Conservation (phyloP, 2,888 invertebrate genomes). For the Galerucella calmariensis region DNA sequence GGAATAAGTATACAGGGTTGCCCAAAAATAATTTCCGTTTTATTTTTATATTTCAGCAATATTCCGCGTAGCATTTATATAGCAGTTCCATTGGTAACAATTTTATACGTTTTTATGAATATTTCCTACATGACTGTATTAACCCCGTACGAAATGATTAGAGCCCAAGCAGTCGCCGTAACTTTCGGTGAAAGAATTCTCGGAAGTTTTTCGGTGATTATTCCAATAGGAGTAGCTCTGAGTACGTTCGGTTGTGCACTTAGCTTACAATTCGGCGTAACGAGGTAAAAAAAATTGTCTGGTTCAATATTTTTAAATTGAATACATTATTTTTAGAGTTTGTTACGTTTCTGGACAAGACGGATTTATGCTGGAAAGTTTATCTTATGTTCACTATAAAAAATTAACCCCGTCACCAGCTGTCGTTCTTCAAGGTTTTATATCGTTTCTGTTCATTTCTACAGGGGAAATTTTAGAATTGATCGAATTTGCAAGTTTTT, state of each 20-base stretch:
- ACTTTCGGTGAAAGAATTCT: conserved; percentile 75
- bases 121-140: conserved; percentile 88
- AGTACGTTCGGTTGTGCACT: conserved; percentile 84
- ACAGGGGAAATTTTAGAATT: conserved; percentile 79
- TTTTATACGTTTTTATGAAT: conserved; percentile 85
- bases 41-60: conserved; percentile 69
- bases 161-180: conserved; percentile 84
- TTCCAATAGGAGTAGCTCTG: conserved; percentile 81
- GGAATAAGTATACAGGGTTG: no score
- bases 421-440: conserved; percentile 80
- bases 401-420: conserved; percentile 84
- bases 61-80: conserved; percentile 83
- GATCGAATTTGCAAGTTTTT: conserved; percentile 88
- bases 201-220: conserved; percentile 74
- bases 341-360: conserved; percentile 85
- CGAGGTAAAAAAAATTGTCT: conserved; percentile 65
- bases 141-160: conserved; percentile 76
- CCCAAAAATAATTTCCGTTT: no score
- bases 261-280: conserved; percentile 81
- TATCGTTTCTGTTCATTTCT: conserved; percentile 78
- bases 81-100: conserved; percentile 83
- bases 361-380: conserved; percentile 81
- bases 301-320: background rate
- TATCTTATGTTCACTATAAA: conserved; percentile 82
- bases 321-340: conserved; percentile 66